These are phyloP conservation scores for Tiliacea aurago DNA, from an alignment of 2,888 invertebrate genomes.

Conservation along the genomic window DNA sequence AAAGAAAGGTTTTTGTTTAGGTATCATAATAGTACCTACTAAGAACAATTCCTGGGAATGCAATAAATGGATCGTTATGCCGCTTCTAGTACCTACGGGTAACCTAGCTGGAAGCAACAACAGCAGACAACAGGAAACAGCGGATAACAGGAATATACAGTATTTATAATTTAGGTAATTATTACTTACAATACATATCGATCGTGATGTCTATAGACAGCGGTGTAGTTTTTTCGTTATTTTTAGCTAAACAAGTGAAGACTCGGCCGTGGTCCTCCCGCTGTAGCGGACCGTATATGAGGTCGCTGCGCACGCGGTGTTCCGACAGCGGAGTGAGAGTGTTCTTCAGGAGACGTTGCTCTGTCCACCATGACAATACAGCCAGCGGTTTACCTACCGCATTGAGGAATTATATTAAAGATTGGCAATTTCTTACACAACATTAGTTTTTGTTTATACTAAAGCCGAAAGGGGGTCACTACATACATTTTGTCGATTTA, in stretches of 20 bases:
- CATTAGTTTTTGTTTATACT: too few relatives aligned
- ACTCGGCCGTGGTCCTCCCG: slow-evolving; percentile 92
- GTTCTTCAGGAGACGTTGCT: slow-evolving; percentile 91
- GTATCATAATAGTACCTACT: too few relatives aligned
- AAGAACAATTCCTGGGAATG: slow-evolving; percentile 11
- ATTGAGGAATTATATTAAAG: slow-evolving; percentile 1
- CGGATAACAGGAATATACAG: background rate
- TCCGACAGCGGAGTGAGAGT: slow-evolving; percentile 91
- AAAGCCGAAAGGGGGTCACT: too few relatives aligned
- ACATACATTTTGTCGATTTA: too few relatives aligned
- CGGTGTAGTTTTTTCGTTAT: slow-evolving; percentile 92
- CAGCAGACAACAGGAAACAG: too few relatives aligned
- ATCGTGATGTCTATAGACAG: slow-evolving; percentile 92
- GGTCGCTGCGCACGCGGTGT: slow-evolving; percentile 92
- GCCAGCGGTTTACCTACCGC: slow-evolving; percentile 92
- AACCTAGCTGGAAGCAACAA: too few relatives aligned
- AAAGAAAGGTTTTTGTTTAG: too few relatives aligned
- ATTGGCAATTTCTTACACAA: too few relatives aligned
- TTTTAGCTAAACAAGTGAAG: slow-evolving; percentile 92
- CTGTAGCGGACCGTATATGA: slow-evolving; percentile 91
- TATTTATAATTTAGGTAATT: background rate
- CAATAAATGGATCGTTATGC: background rate
- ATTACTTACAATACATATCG: slow-evolving; percentile 92
- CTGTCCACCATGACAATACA: slow-evolving; percentile 92
- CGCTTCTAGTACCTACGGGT: background rate